These are phyloP conservation scores for Panorpa germanica DNA, from an alignment of 2,888 invertebrate species.

Conservation along the genomic window DNA sequence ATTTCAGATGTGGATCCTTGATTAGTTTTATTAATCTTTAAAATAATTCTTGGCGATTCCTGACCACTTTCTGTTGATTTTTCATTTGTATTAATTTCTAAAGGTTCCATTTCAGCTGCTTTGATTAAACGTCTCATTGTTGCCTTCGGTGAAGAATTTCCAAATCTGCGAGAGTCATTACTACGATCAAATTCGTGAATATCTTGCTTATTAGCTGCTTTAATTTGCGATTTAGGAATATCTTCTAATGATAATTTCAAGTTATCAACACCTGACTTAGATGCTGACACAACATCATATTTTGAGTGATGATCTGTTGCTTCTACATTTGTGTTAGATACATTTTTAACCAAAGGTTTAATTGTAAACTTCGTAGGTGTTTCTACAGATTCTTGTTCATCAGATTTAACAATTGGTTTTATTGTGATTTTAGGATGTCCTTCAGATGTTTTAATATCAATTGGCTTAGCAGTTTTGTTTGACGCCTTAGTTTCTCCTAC, in stretches of 20 bases:
- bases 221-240: too few species aligned
- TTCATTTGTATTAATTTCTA: slow-evolving; percentile 25
- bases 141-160: slow-evolving; percentile 11
- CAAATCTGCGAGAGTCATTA: slow-evolving; percentile 8
- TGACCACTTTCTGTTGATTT: slow-evolving; percentile 21
- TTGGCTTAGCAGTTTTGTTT: slow-evolving; percentile 26
- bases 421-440: slow-evolving; percentile 22
- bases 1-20: slow-evolving; percentile 30
- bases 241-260: too few species aligned
- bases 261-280: not conserved
- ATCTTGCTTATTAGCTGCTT: too few species aligned
- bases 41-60: slow-evolving; percentile 36
- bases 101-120: slow-evolving; percentile 19
- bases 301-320: slow-evolving; percentile 1
- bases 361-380: slow-evolving; percentile 10
- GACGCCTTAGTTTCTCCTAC: too few species aligned
- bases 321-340: slow-evolving; percentile 15
- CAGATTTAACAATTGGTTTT: slow-evolving; percentile 21
- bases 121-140: slow-evolving; percentile 15
- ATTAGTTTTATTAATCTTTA: slow-evolving; percentile 44
- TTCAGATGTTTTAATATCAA: slow-evolving; percentile 17
- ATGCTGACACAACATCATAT: not conserved
- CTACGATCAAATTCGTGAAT: too few species aligned
- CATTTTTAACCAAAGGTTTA: too few species aligned
- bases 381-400: slow-evolving; percentile 11